Percentiles rank a stretch among this genome's conserved stretches.
Conservation (phyloP, 2,797 vertebrate genomes). For the Enteromius radiatus region DNA sequence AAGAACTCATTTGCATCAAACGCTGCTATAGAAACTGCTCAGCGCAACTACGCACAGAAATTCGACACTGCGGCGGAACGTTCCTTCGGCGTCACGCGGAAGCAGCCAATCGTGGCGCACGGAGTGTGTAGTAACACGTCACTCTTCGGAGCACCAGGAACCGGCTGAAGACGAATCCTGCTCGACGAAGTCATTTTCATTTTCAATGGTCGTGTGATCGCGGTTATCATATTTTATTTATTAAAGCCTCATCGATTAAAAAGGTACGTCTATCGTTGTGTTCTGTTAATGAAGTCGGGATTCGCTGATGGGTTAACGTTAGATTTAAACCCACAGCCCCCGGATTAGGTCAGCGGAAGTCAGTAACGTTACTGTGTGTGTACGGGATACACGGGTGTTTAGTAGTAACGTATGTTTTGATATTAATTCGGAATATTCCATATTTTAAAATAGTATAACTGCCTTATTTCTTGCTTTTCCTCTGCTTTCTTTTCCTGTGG, state of each 20-base stretch:
- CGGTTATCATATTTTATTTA: constrained; percentile 17
- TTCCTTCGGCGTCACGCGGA: constrained; percentile 45
- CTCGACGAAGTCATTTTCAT: constrained; percentile 43
- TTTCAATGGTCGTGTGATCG: constrained; percentile 63
- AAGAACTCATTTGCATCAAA: not conserved
- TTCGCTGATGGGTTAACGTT: not conserved
- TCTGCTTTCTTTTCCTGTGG: not conserved
- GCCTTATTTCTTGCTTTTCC: not conserved
- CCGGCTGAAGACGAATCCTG: constrained; percentile 64
- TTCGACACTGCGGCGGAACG: not conserved
- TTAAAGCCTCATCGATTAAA: constrained; percentile 15
- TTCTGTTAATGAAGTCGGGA: not conserved
- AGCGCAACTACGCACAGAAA: constrained; percentile 8
- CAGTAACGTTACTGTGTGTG: not conserved
- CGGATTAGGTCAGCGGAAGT: constrained; percentile 34
- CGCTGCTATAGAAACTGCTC: not conserved
- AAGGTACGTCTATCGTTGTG: constrained; percentile 10
- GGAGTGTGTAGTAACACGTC: constrained; percentile 77
- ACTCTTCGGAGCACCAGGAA: constrained; percentile 65
- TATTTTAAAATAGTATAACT: not conserved
- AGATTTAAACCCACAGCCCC: not conserved
- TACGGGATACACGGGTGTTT: not conserved
- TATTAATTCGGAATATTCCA: not conserved
- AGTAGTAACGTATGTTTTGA: not conserved
- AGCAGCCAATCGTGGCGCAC: constrained; percentile 67